Base-by-base conservation (phyloP, 2,888 invertebrate species). In the Sericinus montela region DNA sequence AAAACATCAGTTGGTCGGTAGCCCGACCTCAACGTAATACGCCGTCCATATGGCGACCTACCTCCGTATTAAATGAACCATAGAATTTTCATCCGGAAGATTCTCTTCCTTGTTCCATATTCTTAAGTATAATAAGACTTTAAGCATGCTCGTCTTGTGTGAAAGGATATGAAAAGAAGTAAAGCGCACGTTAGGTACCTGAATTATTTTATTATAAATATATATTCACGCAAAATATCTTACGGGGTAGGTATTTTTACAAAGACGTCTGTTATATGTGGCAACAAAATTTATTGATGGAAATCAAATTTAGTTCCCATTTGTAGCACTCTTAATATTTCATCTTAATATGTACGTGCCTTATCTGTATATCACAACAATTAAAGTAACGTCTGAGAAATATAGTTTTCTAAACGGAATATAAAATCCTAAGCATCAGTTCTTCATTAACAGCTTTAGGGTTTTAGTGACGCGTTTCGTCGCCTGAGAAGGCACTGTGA, bases 401-500 rank as follows among this genome's bases (percentile, higher is more conserved):
- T 32, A 32, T 6, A 11, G 5, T 4, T 25, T 25, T 25, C 25
- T 8, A 25, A 30, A 23, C 7, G 1, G 6, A n/a, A 14, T 47
- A 41, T 47, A 28, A 35, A 37, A 37, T 34, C 28, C 28, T 10
- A 50, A 51, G 14, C 41, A 46, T 15, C 23, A n/a, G 16, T 34
- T 48, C 36, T 72, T 76, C 72, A 75, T 77, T 78, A 65, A 60
- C 57, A 75, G 76, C 75, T 82, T 83, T 80, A 81, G 74, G 70
- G 67, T 71, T 75, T 72, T 70, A 65, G 60, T 54, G 65, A 59
- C 68, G 73, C 63, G 60, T 59, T 59, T 19, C 42, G 34, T 1
- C 10, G 67, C 70, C 75, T 87, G 87, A 69, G 86, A 84, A 64
- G 72, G 63, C 55, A 58, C 54, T 62, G 56, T 56, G 67, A 67